Evolutionary conservation across 2,797 vertebrate genomes (phyloP).

Genomic region (Xyrichtys novacula): DNA sequence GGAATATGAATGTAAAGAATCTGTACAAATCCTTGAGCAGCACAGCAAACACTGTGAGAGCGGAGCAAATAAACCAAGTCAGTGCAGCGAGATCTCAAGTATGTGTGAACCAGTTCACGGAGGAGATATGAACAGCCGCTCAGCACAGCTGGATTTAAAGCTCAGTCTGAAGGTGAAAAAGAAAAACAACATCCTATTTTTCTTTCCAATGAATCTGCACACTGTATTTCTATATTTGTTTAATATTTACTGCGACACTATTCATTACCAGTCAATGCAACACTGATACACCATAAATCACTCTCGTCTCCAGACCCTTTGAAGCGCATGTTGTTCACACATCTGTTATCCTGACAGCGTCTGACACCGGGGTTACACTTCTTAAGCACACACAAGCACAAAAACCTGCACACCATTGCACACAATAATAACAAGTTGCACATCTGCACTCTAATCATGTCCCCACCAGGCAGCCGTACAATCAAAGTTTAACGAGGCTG

Average conservation of each 20-base stretch:
- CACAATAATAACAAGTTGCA: conserved; percentile 51
- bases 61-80: conserved; percentile 22
- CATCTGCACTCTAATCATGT: conserved; percentile 68
- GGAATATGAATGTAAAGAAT: neutral
- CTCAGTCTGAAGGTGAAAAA: neutral
- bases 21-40: conserved; percentile 1
- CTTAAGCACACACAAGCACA: conserved; percentile 28
- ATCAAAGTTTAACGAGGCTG: conserved; percentile 74
- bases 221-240: conserved; percentile 1
- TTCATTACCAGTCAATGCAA: neutral
- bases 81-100: conserved; percentile 7
- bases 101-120: neutral
- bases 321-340: conserved; percentile 33
- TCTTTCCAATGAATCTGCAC: neutral
- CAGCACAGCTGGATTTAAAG: neutral
- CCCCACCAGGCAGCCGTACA: conserved; percentile 42
- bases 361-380: conserved; percentile 38
- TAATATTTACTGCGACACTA: too few species aligned
- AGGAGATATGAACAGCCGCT: neutral
- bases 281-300: conserved; percentile 29
- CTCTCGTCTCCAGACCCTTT: conserved; percentile 32
- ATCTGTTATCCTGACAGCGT: conserved; percentile 55
- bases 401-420: conserved; percentile 31
- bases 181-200: neutral
- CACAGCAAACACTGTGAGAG: conserved; percentile 12